A percentile compares a stretch with the other conserved stretches of the same genome.
Evolutionary conservation across 2,113 vertebrate genomes (phyloP).

Genomic region (Gasterosteus nipponicus): DNA sequence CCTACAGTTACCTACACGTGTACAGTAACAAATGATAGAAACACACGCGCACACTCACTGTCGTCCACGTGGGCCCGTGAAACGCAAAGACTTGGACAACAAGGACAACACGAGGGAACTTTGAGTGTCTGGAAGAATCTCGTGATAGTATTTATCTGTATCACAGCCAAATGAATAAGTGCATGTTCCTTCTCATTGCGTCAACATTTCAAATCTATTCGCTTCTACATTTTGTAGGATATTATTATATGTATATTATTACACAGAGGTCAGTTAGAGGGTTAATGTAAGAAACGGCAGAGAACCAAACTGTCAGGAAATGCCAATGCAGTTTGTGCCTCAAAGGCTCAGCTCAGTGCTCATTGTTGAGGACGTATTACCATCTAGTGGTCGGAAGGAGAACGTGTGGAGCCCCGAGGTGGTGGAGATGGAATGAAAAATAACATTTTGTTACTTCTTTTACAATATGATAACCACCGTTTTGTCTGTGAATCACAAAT

Average conservation of each 20-base stretch:
- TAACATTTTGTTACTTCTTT: neutral
- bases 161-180: neutral
- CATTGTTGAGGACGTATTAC: conserved; percentile 45
- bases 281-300: neutral
- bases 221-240: neutral
- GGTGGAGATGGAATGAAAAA: neutral
- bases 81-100: neutral
- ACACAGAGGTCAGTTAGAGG: neutral
- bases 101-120: neutral
- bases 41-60: neutral
- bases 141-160: neutral
- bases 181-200: neutral
- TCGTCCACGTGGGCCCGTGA: neutral
- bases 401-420: neutral
- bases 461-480: neutral
- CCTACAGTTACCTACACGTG: conserved; percentile 32
- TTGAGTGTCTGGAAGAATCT: neutral
- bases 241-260: neutral
- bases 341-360: neutral
- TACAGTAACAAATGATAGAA: conserved; percentile 29
- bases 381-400: conserved; percentile 61
- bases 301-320: neutral
- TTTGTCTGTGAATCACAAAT: neutral
- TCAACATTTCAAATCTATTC: neutral
- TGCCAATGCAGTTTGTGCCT: neutral